Evolutionary conservation across 2,113 vertebrate species (phyloP).

Genomic region (Xiphophorus maculatus): DNA sequence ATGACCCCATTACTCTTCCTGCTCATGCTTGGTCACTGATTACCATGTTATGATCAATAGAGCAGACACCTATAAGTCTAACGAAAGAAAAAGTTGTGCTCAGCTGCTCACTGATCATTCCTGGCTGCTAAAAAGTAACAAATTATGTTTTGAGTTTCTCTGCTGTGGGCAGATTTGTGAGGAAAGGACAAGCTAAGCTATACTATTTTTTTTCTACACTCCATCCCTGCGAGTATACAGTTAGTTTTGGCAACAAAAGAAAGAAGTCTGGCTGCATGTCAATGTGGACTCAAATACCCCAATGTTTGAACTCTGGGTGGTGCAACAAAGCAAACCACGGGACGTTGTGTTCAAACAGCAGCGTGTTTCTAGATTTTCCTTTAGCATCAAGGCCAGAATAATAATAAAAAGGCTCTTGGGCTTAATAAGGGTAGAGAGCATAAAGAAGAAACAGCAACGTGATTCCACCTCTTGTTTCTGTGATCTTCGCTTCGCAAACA

Average conservation of each 20-base stretch:
- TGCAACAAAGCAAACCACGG: constrained; percentile 61
- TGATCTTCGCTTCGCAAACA: constrained; percentile 1
- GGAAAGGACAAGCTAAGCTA: constrained; percentile 41
- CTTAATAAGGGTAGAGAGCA: constrained; percentile 38
- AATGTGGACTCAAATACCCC: constrained; percentile 55
- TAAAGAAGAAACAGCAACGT: constrained; percentile 23
- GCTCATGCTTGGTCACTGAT: constrained; percentile 22
- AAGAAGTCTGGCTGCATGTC: constrained; percentile 48
- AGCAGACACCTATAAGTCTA: not conserved
- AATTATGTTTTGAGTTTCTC: constrained; percentile 1
- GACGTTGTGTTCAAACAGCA: constrained; percentile 60
- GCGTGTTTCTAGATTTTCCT: constrained; percentile 33
- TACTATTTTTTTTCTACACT: constrained; percentile 2
- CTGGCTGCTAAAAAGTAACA: not conserved
- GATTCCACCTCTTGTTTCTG: constrained; percentile 24
- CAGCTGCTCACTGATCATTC: not conserved
- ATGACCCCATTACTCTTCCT: constrained; percentile 42
- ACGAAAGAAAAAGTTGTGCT: constrained; percentile 2
- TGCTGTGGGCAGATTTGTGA: not conserved
- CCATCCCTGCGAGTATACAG: constrained; percentile 46
- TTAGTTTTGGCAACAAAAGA: constrained; percentile 55
- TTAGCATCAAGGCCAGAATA: constrained; percentile 22
- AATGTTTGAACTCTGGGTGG: constrained; percentile 70
- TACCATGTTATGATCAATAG: constrained; percentile 10
- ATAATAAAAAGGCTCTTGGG: constrained; percentile 22